Base-by-base conservation (phyloP, 2,113 vertebrate species). In the Alces alces region DNA sequence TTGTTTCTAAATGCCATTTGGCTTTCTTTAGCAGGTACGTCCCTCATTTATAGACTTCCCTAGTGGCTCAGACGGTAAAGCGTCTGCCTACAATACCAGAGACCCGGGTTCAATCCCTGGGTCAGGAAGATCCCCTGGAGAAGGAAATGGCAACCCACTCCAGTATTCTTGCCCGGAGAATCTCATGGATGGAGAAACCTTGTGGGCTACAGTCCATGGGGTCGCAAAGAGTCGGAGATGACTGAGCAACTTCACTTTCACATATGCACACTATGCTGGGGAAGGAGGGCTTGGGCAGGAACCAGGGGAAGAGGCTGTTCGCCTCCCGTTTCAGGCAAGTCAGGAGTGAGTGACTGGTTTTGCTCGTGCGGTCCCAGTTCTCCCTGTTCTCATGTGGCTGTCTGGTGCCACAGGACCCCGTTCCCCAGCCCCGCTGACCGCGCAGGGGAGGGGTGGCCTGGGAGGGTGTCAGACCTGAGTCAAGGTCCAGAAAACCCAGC, bases 271-370 rank as follows among this genome's bases (percentile, higher is more conserved):
- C 45, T 33, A 7, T 5, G 0, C 2, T 33, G 33, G 50, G 78
- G 25, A 39, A n/a, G 54, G 54, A 33, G 90, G 23, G 28, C 54
- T 55, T 57, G 28, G 5, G 28, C 13, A 30, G 27, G 39, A 25
- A 0, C 9, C 0, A 10, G 33, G 57, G 57, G 76, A 39, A 14
- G 28, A n/a, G 13, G 19, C 4, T 6, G 27, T 10, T 21, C 2
- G 27, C 17, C n/a, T 83, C 64, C 47, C 12, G 0, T 92, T 80
- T 83, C 25, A 25, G 58, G 47, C 58, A 7, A 7, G 10, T 43
- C 50, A 4, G 36, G 36, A 45, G 54, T 14, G 80, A 43, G 10
- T 36, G 57, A 1, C 45, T 50, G 52, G 15, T 14, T 86, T 12
- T 78, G 30, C 43, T 21, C 30, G 30, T 10, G 30, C 0, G 0